These are phyloP conservation scores for Taurulus bubalis DNA, from an alignment of 2,113 vertebrate species.

Conservation along the genomic window DNA sequence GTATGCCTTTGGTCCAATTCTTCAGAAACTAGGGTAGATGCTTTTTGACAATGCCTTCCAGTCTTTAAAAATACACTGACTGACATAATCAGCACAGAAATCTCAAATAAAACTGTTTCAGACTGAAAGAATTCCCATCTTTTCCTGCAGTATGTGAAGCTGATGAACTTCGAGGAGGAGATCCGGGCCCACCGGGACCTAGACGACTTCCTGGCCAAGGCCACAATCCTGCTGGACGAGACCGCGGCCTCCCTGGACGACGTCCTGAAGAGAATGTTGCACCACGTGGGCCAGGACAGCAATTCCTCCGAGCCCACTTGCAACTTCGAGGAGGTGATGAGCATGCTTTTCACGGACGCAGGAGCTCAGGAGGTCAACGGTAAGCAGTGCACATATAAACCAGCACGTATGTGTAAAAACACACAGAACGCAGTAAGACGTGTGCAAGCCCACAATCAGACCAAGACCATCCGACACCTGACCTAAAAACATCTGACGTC, in stretches of 20 bases:
- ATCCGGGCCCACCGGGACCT: slow-evolving; percentile 93
- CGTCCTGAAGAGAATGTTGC: slow-evolving; percentile 93
- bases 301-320: slow-evolving; percentile 84
- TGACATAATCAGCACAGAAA: neutral
- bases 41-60: neutral
- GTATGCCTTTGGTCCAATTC: neutral
- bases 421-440: slow-evolving; percentile 8
- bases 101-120: neutral
- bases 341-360: slow-evolving; percentile 94
- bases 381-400: slow-evolving; percentile 68
- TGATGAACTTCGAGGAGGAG: slow-evolving; percentile 98
- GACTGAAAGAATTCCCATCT: neutral
- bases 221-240: slow-evolving; percentile 94
- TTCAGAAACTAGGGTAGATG: neutral
- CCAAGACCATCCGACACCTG: slow-evolving; percentile 21
- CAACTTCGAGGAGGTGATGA: slow-evolving; percentile 95
- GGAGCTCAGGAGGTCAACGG: slow-evolving; percentile 92
- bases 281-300: slow-evolving; percentile 89
- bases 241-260: slow-evolving; percentile 93
- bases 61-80: neutral
- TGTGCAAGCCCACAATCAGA: slow-evolving; percentile 5
- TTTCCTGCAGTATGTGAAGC: slow-evolving; percentile 91
- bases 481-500: slow-evolving; percentile 45
- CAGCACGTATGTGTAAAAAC: neutral
- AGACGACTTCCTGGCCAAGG: slow-evolving; percentile 92